These are phyloP conservation scores for Sycophila sp. DNA, from an alignment of 1,140 invertebrate species.

Conservation along the genomic window DNA sequence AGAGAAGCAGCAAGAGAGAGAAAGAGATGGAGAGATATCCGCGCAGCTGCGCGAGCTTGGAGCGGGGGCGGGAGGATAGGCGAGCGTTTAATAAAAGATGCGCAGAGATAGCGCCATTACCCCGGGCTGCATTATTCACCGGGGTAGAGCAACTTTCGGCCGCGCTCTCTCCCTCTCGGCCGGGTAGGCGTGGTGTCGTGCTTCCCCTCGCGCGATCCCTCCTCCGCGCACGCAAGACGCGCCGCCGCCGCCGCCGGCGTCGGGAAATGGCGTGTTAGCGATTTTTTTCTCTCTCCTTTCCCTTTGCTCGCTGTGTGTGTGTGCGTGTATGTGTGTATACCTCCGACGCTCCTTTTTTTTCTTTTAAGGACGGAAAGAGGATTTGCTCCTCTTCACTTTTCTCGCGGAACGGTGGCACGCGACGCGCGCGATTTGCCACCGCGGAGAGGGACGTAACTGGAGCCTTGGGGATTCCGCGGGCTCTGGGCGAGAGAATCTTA, in stretches of 20 bases:
- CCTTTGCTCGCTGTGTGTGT: too few relatives aligned
- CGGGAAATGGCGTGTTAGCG: slow-evolving; percentile 25
- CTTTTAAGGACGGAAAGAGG: background rate
- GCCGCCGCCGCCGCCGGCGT: background rate
- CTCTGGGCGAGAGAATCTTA: too few relatives aligned
- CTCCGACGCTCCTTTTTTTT: too few relatives aligned
- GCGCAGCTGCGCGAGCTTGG: background rate
- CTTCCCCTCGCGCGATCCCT: slow-evolving; percentile 10
- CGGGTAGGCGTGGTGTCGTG: slow-evolving; percentile 18
- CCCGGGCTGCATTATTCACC: slow-evolving; percentile 67
- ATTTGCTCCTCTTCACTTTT: background rate
- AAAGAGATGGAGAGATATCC: background rate
- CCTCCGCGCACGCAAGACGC: slow-evolving; percentile 3
- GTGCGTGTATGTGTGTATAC: too few relatives aligned
- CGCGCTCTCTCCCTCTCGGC: slow-evolving; percentile 2
- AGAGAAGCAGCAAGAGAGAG: background rate
- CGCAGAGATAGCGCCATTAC: slow-evolving; percentile 68
- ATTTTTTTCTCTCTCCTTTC: slow-evolving; percentile 17
- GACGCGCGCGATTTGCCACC: background rate
- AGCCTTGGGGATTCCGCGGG: too few relatives aligned
- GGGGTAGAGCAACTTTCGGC: slow-evolving; percentile 50
- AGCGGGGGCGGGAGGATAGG: slow-evolving; percentile 26
- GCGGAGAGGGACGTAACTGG: background rate
- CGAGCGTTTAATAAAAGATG: slow-evolving; percentile 68
- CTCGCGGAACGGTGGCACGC: background rate